These are phyloP conservation scores for Mya arenaria DNA, from an alignment of 1,140 invertebrate species.

Conservation along the genomic window DNA sequence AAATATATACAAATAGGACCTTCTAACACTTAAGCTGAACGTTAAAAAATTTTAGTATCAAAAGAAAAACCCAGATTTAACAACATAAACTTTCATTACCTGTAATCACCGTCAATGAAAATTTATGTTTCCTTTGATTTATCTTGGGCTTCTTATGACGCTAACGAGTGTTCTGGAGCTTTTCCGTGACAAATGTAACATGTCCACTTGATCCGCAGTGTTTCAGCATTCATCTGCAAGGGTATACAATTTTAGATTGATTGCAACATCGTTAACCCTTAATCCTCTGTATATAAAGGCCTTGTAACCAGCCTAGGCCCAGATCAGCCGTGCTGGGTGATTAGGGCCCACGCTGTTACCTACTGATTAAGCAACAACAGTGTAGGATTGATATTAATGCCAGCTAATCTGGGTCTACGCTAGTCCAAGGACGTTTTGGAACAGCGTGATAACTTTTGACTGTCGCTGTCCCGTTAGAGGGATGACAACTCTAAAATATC, in stretches of 20 bases:
- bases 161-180: background rate
- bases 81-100: too few species aligned
- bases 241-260: background rate
- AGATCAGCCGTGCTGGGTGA: background rate
- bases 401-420: too few species aligned
- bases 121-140: background rate
- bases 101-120: background rate
- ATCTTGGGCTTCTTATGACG: background rate
- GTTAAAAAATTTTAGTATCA: too few species aligned
- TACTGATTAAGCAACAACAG: background rate
- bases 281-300: background rate
- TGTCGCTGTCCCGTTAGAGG: too few species aligned
- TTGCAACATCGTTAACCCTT: too few species aligned
- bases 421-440: too few species aligned
- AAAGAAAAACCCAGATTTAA: too few species aligned
- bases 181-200: background rate
- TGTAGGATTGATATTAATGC: background rate
- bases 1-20: too few species aligned
- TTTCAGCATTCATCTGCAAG: conserved; percentile 9
- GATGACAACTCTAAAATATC: too few species aligned
- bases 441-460: too few species aligned
- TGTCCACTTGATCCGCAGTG: background rate
- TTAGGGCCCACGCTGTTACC: background rate
- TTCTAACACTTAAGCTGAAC: too few species aligned
- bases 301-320: background rate